Conservation (phyloP, 92 coral and sea anemone species). For the Phenganax marumi region DNA sequence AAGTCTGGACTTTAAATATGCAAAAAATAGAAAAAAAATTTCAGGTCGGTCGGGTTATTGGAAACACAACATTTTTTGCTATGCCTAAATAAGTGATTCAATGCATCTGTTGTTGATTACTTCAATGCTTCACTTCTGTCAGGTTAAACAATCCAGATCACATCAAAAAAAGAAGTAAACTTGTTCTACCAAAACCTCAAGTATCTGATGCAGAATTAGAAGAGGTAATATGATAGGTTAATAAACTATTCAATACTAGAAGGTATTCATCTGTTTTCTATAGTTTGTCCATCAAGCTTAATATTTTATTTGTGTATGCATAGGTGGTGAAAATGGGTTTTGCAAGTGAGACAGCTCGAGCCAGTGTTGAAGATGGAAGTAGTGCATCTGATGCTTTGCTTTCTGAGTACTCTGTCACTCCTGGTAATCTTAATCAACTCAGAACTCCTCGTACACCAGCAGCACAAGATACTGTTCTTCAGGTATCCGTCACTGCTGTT, state of each 20-base stretch:
- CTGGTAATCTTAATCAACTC: constrained; percentile 72
- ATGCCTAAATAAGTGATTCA: too few relatives aligned
- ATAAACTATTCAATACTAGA: neutral
- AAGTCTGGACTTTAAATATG: too few relatives aligned
- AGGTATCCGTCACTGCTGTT: constrained; percentile 47
- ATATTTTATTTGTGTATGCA: neutral
- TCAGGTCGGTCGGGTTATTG: too few relatives aligned
- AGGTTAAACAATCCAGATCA: constrained; percentile 90
- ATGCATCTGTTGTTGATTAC: too few relatives aligned
- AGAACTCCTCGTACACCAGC: constrained; percentile 98
- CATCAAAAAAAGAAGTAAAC: constrained; percentile 90
- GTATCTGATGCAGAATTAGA: constrained; percentile 92
- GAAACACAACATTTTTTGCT: too few relatives aligned
- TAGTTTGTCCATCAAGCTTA: neutral
- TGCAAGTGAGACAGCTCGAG: constrained; percentile 96
- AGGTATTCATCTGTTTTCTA: neutral
- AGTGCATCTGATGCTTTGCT: constrained; percentile 82
- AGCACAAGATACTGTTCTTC: constrained; percentile 88
- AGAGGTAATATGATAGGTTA: constrained; percentile 64
- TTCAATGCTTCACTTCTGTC: neutral
- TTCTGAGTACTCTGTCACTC: constrained; percentile 89
- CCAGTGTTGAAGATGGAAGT: constrained; percentile 82
- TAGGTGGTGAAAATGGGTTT: constrained; percentile 97
- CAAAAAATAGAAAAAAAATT: too few relatives aligned
- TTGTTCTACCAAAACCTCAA: constrained; percentile 95